Conservation (phyloP, 2,797 vertebrate species). For the Varecia variegata region DNA sequence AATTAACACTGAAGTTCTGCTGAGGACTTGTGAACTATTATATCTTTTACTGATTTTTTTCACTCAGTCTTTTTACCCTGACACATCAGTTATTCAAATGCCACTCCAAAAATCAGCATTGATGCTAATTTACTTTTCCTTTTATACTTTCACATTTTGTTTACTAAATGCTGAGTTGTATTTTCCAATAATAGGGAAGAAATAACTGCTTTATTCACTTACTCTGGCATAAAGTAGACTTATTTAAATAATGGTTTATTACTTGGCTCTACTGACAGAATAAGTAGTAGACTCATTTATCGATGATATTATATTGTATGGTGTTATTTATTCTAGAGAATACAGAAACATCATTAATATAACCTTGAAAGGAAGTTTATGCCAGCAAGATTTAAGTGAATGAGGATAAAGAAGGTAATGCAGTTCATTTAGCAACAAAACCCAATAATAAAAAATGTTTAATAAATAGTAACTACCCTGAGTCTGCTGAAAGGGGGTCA, state of each 20-base stretch:
- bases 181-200: background rate
- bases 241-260: conserved; percentile 34
- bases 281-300: conserved; percentile 7
- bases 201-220: background rate
- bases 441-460: background rate
- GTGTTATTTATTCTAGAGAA: background rate
- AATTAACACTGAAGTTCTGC: background rate
- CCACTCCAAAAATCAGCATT: background rate
- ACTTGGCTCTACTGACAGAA: conserved; percentile 2
- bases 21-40: background rate
- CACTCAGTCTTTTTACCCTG: background rate
- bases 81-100: conserved; percentile 17
- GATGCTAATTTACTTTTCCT: background rate
- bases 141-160: background rate
- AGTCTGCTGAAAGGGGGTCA: background rate
- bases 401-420: background rate
- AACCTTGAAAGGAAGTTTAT: background rate
- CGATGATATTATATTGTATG: background rate
- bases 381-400: background rate
- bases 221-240: background rate
- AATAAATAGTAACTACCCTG: background rate
- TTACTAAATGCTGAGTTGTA: conserved; percentile 6
- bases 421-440: background rate
- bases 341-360: background rate
- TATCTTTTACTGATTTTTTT: background rate